phyloP scores from a whole-genome alignment of 1,140 invertebrate genomes.

The Thrips palmi region DNA sequence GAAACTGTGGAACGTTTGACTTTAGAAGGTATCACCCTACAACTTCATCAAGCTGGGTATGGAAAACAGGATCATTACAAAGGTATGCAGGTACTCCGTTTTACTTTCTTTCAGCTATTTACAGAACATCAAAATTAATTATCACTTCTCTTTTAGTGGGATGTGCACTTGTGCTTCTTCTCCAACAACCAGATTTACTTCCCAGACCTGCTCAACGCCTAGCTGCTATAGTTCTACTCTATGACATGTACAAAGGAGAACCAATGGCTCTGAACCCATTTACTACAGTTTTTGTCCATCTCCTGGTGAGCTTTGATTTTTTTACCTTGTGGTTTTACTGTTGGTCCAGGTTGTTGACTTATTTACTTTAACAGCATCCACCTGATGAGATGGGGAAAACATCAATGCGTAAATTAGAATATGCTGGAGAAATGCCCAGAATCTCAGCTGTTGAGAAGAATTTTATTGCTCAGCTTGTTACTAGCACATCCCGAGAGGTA shows the following conservation, averaged over 20 bases:
- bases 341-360: neutral
- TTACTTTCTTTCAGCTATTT: neutral
- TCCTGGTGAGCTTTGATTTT: conserved; percentile 30
- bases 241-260: conserved; percentile 53
- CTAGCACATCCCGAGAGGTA: conserved; percentile 36
- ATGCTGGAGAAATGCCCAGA: conserved; percentile 35
- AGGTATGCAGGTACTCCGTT: conserved; percentile 11
- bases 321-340: conserved; percentile 2
- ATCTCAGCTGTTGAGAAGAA: conserved; percentile 33
- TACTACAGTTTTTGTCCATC: conserved; percentile 41
- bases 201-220: conserved; percentile 43
- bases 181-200: conserved; percentile 52
- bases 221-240: conserved; percentile 46
- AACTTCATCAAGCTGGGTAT: conserved; percentile 43
- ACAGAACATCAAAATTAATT: neutral
- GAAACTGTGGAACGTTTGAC: conserved; percentile 39
- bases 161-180: conserved; percentile 38
- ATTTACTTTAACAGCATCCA: conserved; percentile 25
- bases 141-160: conserved; percentile 27
- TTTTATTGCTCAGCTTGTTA: conserved; percentile 38
- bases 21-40: conserved; percentile 40
- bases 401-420: conserved; percentile 29
- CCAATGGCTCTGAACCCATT: conserved; percentile 49
- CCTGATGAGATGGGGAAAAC: conserved; percentile 26
- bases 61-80: conserved; percentile 15